phyloP scores from a whole-genome alignment of 2,888 invertebrate species.

The Stenotaenia linearis region DNA sequence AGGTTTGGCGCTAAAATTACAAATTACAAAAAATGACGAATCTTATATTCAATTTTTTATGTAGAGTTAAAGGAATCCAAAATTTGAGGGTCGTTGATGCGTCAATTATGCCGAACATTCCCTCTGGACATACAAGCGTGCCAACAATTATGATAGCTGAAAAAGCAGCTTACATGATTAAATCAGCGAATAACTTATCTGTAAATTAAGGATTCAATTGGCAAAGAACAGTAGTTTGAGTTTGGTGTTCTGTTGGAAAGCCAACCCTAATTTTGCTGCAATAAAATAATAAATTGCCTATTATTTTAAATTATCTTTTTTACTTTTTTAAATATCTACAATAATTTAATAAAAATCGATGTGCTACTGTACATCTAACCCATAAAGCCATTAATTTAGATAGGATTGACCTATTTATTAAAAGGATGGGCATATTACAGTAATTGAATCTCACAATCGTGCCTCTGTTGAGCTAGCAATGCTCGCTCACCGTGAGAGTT shows the following conservation, averaged over 20 bases:
- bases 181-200: constrained; percentile 2
- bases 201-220: background rate
- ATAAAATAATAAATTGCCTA: no score
- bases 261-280: no score
- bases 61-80: constrained; percentile 42
- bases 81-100: constrained; percentile 51
- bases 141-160: constrained; percentile 38
- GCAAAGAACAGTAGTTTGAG: background rate
- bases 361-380: background rate
- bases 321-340: background rate
- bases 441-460: background rate
- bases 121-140: constrained; percentile 45
- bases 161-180: constrained; percentile 37
- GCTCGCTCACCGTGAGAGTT: background rate
- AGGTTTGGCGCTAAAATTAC: background rate
- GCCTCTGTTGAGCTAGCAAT: background rate
- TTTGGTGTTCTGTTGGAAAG: background rate
- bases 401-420: constrained; percentile 7
- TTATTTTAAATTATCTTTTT: background rate
- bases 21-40: background rate
- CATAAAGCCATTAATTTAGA: background rate
- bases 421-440: constrained; percentile 6
- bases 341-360: background rate
- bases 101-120: constrained; percentile 52
- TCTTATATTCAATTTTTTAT: background rate